phyloP scores from a whole-genome alignment of 2,113 vertebrate species.

The Cyprinodon variegatus region DNA sequence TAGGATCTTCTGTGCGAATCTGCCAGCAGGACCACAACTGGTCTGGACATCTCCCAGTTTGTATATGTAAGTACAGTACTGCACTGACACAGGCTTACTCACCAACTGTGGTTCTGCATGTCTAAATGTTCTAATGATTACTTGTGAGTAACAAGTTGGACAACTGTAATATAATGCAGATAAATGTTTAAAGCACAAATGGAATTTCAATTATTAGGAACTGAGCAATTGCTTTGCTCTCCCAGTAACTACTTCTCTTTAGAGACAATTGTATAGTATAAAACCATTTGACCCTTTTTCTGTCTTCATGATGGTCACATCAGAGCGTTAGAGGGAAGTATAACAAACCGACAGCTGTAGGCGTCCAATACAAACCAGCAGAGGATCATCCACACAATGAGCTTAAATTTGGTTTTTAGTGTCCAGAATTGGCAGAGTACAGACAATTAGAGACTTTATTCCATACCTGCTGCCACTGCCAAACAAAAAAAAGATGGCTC shows the following conservation, averaged over 20 bases:
- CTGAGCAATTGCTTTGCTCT: background rate
- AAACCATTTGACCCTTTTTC: too few species aligned
- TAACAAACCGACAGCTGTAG: too few species aligned
- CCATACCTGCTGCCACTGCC: too few species aligned
- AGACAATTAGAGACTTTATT: too few species aligned
- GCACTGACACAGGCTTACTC: background rate
- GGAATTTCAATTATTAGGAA: background rate
- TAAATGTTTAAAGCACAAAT: background rate
- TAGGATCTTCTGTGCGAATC: slow-evolving; percentile 94
- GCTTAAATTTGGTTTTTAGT: too few species aligned
- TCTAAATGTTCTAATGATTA: background rate
- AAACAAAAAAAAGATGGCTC: too few species aligned
- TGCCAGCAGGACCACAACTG: slow-evolving; percentile 97
- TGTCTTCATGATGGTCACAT: too few species aligned
- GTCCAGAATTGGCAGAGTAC: too few species aligned
- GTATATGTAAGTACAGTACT: slow-evolving; percentile 90
- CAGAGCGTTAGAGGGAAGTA: too few species aligned
- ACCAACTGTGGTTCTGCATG: background rate
- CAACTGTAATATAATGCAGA: background rate
- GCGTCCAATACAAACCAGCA: too few species aligned
- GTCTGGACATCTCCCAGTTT: slow-evolving; percentile 94
- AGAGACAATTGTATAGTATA: background rate
- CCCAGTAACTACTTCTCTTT: background rate
- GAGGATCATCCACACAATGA: too few species aligned
- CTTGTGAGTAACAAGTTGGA: background rate